These are phyloP conservation scores for Dromococcyx pavoninus DNA, from an alignment of 2,797 vertebrate genomes.

Conservation along the genomic window DNA sequence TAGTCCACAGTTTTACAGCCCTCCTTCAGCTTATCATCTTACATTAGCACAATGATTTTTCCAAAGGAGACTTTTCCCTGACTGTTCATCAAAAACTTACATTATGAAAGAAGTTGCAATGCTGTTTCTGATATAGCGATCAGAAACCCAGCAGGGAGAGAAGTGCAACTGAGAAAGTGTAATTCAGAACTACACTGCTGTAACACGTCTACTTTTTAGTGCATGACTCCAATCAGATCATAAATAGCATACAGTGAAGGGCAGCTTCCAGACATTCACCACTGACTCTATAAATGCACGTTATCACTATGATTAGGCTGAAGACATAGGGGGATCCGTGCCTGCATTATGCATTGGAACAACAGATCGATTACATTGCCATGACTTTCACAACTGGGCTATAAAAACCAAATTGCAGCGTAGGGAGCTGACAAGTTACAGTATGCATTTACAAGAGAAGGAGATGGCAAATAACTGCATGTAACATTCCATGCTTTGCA, in stretches of 20 bases:
- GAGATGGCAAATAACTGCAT: background rate
- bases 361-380: background rate
- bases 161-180: fast-evolving
- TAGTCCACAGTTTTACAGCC: background rate
- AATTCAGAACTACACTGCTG: background rate
- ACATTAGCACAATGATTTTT: background rate
- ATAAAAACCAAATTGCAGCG: background rate
- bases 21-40: background rate
- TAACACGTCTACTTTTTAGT: background rate
- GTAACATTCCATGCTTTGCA: background rate
- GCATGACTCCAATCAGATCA: background rate
- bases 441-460: background rate
- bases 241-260: background rate
- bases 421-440: background rate
- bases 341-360: background rate
- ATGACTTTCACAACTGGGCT: background rate
- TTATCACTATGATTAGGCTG: background rate
- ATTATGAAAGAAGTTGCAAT: background rate
- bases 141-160: background rate
- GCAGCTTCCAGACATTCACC: background rate
- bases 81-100: background rate
- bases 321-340: background rate
- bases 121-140: background rate
- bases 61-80: background rate
- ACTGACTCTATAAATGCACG: background rate